Evolutionary conservation across 2,888 invertebrate species (phyloP), one percentile per base, ranked within the genome.

Genomic region (Altica lythri): DNA sequence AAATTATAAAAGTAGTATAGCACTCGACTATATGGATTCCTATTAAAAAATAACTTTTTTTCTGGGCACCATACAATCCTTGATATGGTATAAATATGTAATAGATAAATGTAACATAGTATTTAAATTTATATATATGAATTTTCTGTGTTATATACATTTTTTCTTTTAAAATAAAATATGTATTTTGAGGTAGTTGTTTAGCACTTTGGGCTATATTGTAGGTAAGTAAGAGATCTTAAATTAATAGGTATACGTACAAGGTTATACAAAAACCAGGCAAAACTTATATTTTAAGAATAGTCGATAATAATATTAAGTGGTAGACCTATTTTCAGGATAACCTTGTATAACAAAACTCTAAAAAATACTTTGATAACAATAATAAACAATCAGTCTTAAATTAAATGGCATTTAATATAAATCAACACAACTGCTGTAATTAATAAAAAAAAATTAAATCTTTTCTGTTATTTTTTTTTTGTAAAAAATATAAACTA

Each of bases 301-400:
- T 3, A 44, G 13, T n/a, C 8, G 2, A 38, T 9, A 38, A 18
- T 19, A 12, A 9, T 38, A 14, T 10, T 19, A 19, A 38, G 19
- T 17, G 19, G n/a, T 19, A 38, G 4, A 38, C 22, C 10, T n/a
- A 34, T 13, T 42, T 48, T 43, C 16, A 19, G 34, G 18, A 27
- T 35, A 18, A 46, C 46, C 14, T 16, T 25, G 44, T 59, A 66
- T 65, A 68, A 66, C 67, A 68, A 68, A 65, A 62, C 57, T 62
- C 64, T 66, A 55, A 61, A n/a, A 63, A 62, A 67, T 63, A 66
- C 61, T 64, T 49, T 53, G 59, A 68, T 65, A 69, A 68, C 66
- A 68, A 70, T 66, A 66, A 68, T 65, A 73, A 74, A 66, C 66
- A 72, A 71, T 76, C 75, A 76, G 75, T 76, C 75, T 76, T 72